These are phyloP conservation scores for Etheostoma perlongum DNA, from an alignment of 2,797 vertebrate species.

Conservation along the genomic window DNA sequence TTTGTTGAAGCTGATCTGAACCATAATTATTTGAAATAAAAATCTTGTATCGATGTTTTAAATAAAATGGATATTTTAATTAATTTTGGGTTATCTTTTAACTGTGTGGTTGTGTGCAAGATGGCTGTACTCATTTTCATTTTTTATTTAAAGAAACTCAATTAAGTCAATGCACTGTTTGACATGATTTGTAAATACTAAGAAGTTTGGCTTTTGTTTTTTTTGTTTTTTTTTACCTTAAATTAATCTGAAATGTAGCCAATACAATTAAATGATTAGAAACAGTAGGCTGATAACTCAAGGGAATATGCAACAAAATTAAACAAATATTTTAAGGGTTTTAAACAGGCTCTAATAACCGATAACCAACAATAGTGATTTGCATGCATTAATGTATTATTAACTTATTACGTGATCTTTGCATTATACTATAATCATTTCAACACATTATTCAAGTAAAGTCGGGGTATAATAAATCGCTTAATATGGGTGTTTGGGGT, in stretches of 20 bases:
- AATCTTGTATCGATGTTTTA: conserved; percentile 40
- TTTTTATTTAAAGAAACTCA: conserved; percentile 5
- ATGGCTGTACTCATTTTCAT: not conserved
- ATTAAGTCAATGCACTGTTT: not conserved
- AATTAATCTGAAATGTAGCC: not conserved
- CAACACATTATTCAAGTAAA: not conserved
- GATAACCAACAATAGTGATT: not conserved
- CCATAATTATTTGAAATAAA: conserved; percentile 26
- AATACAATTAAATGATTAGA: fast-evolving
- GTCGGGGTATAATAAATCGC: too few relatives aligned
- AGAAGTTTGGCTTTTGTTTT: not conserved
- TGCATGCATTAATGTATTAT: not conserved
- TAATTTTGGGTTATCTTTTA: conserved; percentile 21
- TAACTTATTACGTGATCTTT: not conserved
- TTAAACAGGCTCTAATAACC: not conserved
- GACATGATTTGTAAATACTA: not conserved
- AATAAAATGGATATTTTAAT: conserved; percentile 66
- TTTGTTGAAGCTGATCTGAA: conserved; percentile 31
- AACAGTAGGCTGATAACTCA: not conserved
- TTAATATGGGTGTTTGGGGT: not conserved
- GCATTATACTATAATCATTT: not conserved
- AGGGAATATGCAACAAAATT: not conserved
- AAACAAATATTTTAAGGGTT: not conserved
- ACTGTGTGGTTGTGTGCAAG: not conserved
- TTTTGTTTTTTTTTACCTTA: not conserved